Conservation (phyloP, 35 echinoderm and acorn worm species). For the Antedon bifida region DNA sequence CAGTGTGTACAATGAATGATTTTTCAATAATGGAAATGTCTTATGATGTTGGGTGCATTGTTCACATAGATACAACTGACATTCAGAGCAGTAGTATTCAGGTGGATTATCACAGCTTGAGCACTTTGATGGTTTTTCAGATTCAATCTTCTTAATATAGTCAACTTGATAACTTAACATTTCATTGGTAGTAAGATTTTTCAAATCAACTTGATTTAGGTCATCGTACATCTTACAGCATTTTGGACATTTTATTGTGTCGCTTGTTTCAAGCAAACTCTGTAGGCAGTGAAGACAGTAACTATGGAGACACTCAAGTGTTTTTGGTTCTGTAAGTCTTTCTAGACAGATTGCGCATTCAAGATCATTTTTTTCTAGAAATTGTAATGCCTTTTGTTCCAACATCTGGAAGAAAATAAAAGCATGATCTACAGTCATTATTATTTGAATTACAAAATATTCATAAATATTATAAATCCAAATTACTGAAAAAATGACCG, state of each 20-base stretch:
- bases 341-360: conserved; percentile 15
- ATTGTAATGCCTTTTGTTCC: neutral
- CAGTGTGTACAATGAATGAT: neutral
- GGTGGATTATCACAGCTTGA: neutral
- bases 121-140: neutral
- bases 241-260: neutral
- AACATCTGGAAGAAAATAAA: neutral
- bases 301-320: conserved; percentile 2
- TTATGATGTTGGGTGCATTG: neutral
- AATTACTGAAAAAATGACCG: no score
- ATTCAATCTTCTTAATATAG: neutral
- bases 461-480: no score
- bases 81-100: neutral
- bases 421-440: no score
- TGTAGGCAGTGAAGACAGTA: conserved; percentile 9
- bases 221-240: neutral
- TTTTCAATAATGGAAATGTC: neutral
- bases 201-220: neutral
- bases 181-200: no score
- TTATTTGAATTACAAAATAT: no score
- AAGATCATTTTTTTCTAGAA: neutral
- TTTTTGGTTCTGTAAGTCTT: neutral
- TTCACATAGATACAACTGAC: neutral
- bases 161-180: neutral
- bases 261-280: neutral